Base-by-base conservation (phyloP, 2,113 vertebrate genomes). In the Corythornis cristatus region DNA sequence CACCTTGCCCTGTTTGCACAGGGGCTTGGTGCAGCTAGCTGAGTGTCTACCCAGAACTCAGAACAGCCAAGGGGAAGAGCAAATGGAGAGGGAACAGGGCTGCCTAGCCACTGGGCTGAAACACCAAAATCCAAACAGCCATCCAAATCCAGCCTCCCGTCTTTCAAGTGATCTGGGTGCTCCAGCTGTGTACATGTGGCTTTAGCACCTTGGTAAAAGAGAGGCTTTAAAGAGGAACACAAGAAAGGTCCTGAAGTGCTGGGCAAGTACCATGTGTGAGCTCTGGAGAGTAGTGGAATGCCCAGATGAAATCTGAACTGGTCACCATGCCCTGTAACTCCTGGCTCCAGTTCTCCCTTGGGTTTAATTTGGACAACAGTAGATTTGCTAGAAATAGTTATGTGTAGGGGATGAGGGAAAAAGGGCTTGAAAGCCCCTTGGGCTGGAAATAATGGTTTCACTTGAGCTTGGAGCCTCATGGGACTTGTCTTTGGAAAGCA, bases 11-110 rank as follows among this genome's bases (percentile, higher is more conserved):
- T 12, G 11, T 42, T 66, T 67, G 61, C 50, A 16, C 5, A 37
- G 40, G 43, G 26, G 9, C 8, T 79, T 11, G 1, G 51, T 3
- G 0, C 0, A 0, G 51, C 50, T 4, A 0, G 17, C 48, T 72
- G 50, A 35, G 23, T 21, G 8, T 65, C n/a, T 66, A 0, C 58
- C 29, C 37, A 46, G 15, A 9, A 14, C 61, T 71, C 43, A 29
- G 6, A 48, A n/a, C 15, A 29, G 61, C 57, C 64, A 9, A 25
- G 25, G 58, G 64, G 79, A 65, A 54, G 56, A 71, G 23, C 25
- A 25, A 40, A 48, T 9, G 35, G 45, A 9, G 37, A 70, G 78
- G 54, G 54, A 15, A 4, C 53, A 33, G 73, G 46, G 25, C 86
- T 66, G 31, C 33, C 14, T 8, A 48, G 74, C 42, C 15, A 4